A percentile compares a stretch with the other conserved stretches of the same genome.
Evolutionary conservation across 2,113 vertebrate species (phyloP).

Genomic region (Forbesichthys papilliferus): DNA sequence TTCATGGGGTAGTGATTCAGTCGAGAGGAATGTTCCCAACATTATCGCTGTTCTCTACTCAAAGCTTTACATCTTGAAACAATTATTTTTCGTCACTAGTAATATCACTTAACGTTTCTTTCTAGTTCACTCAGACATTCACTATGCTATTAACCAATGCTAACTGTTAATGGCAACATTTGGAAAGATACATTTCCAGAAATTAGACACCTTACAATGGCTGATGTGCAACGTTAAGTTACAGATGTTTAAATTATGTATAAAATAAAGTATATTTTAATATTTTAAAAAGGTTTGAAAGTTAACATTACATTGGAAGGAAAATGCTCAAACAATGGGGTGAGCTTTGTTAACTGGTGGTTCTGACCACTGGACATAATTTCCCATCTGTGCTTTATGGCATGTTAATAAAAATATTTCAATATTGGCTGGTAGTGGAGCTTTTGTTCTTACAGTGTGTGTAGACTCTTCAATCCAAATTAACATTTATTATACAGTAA

Average conservation of each 20-base stretch:
- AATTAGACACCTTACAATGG: background rate
- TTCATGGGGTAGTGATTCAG: too few species aligned
- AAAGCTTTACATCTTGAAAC: slow-evolving; percentile 56
- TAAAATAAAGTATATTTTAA: slow-evolving; percentile 62
- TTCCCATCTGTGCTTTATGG: slow-evolving; percentile 70
- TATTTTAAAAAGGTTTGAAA: slow-evolving; percentile 66
- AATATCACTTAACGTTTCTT: slow-evolving; percentile 2
- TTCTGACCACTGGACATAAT: slow-evolving; percentile 45
- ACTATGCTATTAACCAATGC: slow-evolving; percentile 9
- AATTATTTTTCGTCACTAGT: background rate
- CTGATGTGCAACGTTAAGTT: slow-evolving; percentile 16
- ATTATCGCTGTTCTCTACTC: slow-evolving; percentile 7
- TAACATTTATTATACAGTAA: slow-evolving; percentile 17
- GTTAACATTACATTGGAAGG: slow-evolving; percentile 11
- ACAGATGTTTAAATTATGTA: slow-evolving; percentile 44
- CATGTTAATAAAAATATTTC: slow-evolving; percentile 78
- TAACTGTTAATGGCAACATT: slow-evolving; percentile 15
- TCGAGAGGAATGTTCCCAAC: too few species aligned
- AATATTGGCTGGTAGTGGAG: slow-evolving; percentile 65
- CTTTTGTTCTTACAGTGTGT: background rate
- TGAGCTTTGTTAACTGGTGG: slow-evolving; percentile 27
- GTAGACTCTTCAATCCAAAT: background rate
- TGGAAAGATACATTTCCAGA: slow-evolving; percentile 15
- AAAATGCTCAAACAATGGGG: slow-evolving; percentile 7
- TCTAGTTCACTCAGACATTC: slow-evolving; percentile 19